Evolutionary conservation across 2,888 invertebrate species (phyloP).

Genomic region (Agrotis exclamationis): DNA sequence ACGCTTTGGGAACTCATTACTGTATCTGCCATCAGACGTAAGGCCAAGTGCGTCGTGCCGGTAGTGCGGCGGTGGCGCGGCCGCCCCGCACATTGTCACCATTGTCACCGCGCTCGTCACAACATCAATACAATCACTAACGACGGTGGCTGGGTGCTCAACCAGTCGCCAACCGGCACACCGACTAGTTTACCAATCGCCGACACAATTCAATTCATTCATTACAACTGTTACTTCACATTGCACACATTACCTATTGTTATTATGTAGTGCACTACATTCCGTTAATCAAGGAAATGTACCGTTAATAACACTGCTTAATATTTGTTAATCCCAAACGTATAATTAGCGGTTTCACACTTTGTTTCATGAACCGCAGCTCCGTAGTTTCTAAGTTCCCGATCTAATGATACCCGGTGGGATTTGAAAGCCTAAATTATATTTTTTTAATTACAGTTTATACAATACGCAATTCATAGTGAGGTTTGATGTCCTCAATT

Average conservation of each 20-base stretch:
- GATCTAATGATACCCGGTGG: constrained; percentile 55
- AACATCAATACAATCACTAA: background rate
- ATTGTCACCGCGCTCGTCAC: constrained; percentile 4
- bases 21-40: constrained; percentile 67
- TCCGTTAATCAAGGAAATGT: constrained; percentile 44
- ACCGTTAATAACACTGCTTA: constrained; percentile 38
- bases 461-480: constrained; percentile 44
- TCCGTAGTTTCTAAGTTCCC: constrained; percentile 56
- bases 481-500: constrained; percentile 38
- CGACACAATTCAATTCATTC: constrained; percentile 20
- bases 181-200: constrained; percentile 11
- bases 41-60: constrained; percentile 69
- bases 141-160: constrained; percentile 30
- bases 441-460: constrained; percentile 48
- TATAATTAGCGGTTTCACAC: constrained; percentile 55
- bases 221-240: constrained; percentile 29
- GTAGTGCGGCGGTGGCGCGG: constrained; percentile 11
- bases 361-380: constrained; percentile 56
- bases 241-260: constrained; percentile 54
- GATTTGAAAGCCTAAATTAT: constrained; percentile 50
- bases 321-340: constrained; percentile 44
- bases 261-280: constrained; percentile 49
- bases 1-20: constrained; percentile 75
- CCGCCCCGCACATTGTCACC: constrained; percentile 53
- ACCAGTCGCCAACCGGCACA: constrained; percentile 39